phyloP scores from a whole-genome alignment of 2,888 invertebrate genomes.

The Ischnus inquisitorius region DNA sequence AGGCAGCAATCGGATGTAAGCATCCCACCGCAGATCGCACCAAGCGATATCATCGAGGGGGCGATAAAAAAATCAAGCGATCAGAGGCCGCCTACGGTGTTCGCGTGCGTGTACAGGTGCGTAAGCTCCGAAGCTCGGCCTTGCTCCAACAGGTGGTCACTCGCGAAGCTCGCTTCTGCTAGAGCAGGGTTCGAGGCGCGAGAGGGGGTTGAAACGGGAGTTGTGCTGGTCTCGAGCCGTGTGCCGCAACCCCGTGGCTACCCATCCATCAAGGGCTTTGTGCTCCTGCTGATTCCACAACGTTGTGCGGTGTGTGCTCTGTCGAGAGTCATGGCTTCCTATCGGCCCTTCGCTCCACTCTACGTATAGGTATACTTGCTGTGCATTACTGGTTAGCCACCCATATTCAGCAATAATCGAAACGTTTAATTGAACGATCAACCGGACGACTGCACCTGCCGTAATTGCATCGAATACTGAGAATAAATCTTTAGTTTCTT shows the following conservation, averaged over 20 bases:
- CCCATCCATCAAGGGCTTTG: constrained; percentile 85
- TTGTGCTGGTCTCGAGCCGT: constrained; percentile 62
- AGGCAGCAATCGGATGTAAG: constrained; percentile 33
- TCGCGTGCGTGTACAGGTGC: constrained; percentile 84
- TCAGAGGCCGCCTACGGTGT: constrained; percentile 73
- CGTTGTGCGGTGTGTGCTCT: constrained; percentile 73
- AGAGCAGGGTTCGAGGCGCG: constrained; percentile 38
- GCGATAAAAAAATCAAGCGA: constrained; percentile 77
- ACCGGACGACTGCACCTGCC: background rate
- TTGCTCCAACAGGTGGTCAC: constrained; percentile 84
- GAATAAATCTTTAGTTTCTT: background rate
- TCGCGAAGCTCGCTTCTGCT: constrained; percentile 59
- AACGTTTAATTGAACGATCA: constrained; percentile 39
- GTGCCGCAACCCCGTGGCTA: constrained; percentile 82
- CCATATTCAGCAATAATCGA: constrained; percentile 69
- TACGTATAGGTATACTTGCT: constrained; percentile 11
- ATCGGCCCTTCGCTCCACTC: constrained; percentile 52
- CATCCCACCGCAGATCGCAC: constrained; percentile 45
- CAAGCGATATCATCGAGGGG: constrained; percentile 41
- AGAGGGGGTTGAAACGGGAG: constrained; percentile 70
- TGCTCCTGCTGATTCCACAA: constrained; percentile 73
- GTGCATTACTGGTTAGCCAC: constrained; percentile 62
- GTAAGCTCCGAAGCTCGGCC: constrained; percentile 72
- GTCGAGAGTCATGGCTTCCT: constrained; percentile 69
- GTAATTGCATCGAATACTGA: constrained; percentile 22